Percentiles rank a stretch among this genome's conserved stretches.
Conservation (phyloP, 2,113 vertebrate species). For the Suricata suricatta region DNA sequence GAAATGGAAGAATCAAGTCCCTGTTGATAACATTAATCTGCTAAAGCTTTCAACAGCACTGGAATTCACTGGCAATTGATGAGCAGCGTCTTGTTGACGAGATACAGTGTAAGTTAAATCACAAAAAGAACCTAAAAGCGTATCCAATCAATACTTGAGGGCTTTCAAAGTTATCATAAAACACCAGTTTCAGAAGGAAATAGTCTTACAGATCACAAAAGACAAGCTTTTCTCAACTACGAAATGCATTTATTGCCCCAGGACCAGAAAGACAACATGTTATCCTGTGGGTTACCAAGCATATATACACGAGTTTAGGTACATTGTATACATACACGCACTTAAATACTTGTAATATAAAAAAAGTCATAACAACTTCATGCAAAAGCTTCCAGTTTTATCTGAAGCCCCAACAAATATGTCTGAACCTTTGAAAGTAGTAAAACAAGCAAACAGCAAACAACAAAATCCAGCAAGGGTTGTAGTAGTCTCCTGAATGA, state of each 20-base stretch:
- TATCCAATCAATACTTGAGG: slow-evolving; percentile 21
- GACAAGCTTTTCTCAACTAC: background rate
- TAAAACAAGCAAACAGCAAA: background rate
- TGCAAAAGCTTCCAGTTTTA: slow-evolving; percentile 39
- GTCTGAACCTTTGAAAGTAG: slow-evolving; percentile 2
- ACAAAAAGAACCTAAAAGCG: slow-evolving; percentile 32
- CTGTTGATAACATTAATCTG: slow-evolving; percentile 63
- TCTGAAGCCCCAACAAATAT: slow-evolving; percentile 36
- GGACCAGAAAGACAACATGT: slow-evolving; percentile 25
- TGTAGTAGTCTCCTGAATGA: background rate
- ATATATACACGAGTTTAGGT: background rate
- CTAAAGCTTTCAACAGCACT: slow-evolving; percentile 58
- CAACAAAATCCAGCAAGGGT: background rate
- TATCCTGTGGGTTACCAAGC: background rate
- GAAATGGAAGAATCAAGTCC: slow-evolving; percentile 57
- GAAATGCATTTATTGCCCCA: slow-evolving; percentile 8
- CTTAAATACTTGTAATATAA: background rate
- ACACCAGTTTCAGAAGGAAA: slow-evolving; percentile 35
- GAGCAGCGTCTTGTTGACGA: background rate
- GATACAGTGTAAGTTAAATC: slow-evolving; percentile 46
- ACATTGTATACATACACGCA: background rate
- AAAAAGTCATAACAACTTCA: slow-evolving; percentile 7
- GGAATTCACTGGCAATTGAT: slow-evolving; percentile 50
- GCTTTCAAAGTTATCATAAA: slow-evolving; percentile 58
- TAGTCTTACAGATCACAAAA: background rate